Conservation (phyloP, 2,113 vertebrate species). For the Hirundichthys speculiger region DNA sequence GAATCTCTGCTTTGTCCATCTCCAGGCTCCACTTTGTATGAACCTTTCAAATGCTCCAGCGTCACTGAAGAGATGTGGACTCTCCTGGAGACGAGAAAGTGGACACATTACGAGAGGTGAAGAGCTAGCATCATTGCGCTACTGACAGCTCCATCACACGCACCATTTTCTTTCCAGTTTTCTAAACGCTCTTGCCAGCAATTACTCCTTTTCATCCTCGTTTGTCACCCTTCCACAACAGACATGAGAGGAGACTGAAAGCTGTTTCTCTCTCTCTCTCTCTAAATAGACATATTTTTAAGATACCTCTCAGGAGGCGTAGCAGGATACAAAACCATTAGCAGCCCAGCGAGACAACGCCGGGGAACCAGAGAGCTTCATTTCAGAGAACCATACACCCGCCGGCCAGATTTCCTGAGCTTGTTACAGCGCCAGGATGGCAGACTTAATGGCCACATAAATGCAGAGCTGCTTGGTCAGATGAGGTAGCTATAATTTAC, state of each 20-base stretch:
- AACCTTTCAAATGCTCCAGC: slow-evolving; percentile 93
- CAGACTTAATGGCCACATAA: slow-evolving; percentile 35
- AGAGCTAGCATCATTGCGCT: slow-evolving; percentile 2
- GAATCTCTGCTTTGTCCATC: slow-evolving; percentile 91
- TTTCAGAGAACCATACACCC: slow-evolving; percentile 39
- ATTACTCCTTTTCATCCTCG: slow-evolving; percentile 10
- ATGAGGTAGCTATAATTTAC: slow-evolving; percentile 38
- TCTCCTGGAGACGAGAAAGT: slow-evolving; percentile 81
- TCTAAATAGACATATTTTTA: slow-evolving; percentile 31
- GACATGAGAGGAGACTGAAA: slow-evolving; percentile 2
- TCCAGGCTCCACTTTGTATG: slow-evolving; percentile 95
- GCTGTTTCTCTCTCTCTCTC: not conserved
- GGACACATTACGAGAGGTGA: slow-evolving; percentile 16
- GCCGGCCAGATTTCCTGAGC: slow-evolving; percentile 46
- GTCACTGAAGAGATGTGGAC: slow-evolving; percentile 98
- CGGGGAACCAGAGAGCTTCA: slow-evolving; percentile 35
- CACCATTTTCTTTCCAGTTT: slow-evolving; percentile 4
- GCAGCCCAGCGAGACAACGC: slow-evolving; percentile 44
- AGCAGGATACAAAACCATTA: slow-evolving; percentile 49
- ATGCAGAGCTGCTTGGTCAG: slow-evolving; percentile 38
- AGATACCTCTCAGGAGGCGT: slow-evolving; percentile 32
- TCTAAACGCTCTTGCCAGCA: not conserved
- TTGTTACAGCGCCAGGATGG: slow-evolving; percentile 20
- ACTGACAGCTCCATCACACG: slow-evolving; percentile 14
- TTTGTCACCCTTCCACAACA: slow-evolving; percentile 17